Base-by-base conservation (phyloP, 2,888 invertebrate species). In the Patella pellucida region DNA sequence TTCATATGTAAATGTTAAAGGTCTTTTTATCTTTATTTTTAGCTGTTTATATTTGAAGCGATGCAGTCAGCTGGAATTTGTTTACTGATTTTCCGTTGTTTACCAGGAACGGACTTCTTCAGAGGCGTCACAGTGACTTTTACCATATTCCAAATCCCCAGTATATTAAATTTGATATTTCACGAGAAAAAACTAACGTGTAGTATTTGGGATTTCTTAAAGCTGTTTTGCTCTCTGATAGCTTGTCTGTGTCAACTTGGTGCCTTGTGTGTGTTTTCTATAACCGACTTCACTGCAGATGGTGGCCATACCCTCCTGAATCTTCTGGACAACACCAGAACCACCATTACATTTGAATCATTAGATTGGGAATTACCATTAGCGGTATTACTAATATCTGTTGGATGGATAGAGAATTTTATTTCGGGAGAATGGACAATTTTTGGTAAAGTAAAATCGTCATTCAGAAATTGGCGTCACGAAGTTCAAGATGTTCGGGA, bases 371-470 rank as follows among this genome's bases (percentile, higher is more conserved):
- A 96, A 69, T 95, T 98, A 85, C 97, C 98, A 0, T 92, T 96
- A 0, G 93, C 96, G 1, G 93, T 96, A 62, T 91, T 97, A 74
- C 93, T 97, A 86, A 95, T 96, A 79, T 98, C 98, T 0, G 93
- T 96, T 62, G 96, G 97, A 51, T 99, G 98, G 97, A 99, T 99
- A 99, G 99, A 99, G 91, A 99, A 99, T 92, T 99, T 96, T 89
- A 96, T 97, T 0, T 86, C 86, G 14, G 85, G 86, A 1, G 86
- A 88, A 51, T 88, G 88, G 88, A 84, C 85, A 50, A 69, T 88
- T 27, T 86, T 82, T 76, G 85, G 85, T 15, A 83, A 83, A 72
- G 79, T 86, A 68, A 81, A 78, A 19, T 77, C 85, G 27, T 83
- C 85, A 2, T 86, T 87, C 75, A 85, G 85, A 76, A 81, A 84